Evolutionary conservation across 1,140 invertebrate species (phyloP).

Genomic region (Lamellibrachia luymesi): DNA sequence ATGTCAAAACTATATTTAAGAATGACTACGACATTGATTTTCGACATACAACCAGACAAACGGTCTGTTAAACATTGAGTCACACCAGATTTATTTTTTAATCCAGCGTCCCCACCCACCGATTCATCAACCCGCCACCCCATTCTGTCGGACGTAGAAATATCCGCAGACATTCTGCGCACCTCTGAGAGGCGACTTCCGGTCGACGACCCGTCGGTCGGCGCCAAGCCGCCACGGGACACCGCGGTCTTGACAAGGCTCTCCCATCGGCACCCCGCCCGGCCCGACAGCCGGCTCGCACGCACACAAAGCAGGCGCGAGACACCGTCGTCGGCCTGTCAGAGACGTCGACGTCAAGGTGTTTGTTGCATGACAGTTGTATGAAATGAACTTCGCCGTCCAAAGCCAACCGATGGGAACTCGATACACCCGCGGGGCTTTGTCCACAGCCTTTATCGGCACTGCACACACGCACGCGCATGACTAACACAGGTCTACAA

Average conservation of each 20-base stretch:
- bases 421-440: not conserved
- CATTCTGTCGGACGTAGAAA: not conserved
- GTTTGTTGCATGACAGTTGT: conserved; percentile 4
- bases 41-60: not conserved
- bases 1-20: not conserved
- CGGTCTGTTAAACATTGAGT: not conserved
- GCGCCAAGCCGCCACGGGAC: not conserved
- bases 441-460: not conserved
- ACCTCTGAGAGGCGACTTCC: not conserved
- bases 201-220: too few species aligned
- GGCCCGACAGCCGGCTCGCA: not conserved
- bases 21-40: not conserved
- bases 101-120: not conserved
- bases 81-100: not conserved
- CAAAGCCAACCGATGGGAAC: not conserved
- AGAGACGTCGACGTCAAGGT: not conserved
- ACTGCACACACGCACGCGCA: not conserved
- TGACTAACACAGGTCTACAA: not conserved
- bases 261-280: not conserved
- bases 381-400: not conserved
- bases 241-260: not conserved
- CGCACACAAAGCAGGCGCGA: not conserved
- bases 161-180: not conserved
- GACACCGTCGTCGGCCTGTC: not conserved
- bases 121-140: not conserved